A percentile compares a stretch with the other conserved stretches of the same genome.
Evolutionary conservation across 2,113 vertebrate species (phyloP).

Genomic region (Corvus cornix): DNA sequence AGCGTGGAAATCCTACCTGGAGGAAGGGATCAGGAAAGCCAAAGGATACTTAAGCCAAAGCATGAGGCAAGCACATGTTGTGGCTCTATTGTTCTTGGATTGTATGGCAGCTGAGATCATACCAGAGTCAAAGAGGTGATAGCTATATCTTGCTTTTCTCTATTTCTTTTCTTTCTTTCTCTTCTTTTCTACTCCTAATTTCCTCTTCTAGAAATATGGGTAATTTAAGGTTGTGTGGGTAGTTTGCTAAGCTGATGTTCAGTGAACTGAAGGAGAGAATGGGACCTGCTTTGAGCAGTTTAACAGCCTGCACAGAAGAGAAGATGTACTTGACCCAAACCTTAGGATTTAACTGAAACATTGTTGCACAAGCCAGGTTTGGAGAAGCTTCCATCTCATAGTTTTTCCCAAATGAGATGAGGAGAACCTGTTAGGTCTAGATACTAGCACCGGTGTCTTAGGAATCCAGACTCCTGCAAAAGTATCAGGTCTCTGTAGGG

Average conservation of each 20-base stretch:
- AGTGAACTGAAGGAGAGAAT: background rate
- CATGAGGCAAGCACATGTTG: background rate
- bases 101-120: background rate
- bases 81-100: background rate
- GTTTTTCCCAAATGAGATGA: background rate
- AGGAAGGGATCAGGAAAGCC: background rate
- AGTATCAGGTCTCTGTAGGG: background rate
- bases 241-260: fast-evolving
- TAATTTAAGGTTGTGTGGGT: background rate
- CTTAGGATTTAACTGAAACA: background rate
- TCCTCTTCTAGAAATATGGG: background rate
- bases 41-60: background rate
- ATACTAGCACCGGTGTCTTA: fast-evolving
- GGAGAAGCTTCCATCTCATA: background rate
- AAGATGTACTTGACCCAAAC: background rate
- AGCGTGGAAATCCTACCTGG: background rate
- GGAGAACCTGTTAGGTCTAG: background rate
- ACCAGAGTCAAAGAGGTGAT: fast-evolving
- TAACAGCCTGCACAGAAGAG: background rate
- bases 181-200: background rate
- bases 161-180: background rate
- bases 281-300: background rate
- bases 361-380: background rate
- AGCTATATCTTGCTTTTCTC: background rate
- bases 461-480: background rate